These are phyloP conservation scores for Tympanoctomys barrerae DNA, from an alignment of 2,797 vertebrate species.

Conservation along the genomic window DNA sequence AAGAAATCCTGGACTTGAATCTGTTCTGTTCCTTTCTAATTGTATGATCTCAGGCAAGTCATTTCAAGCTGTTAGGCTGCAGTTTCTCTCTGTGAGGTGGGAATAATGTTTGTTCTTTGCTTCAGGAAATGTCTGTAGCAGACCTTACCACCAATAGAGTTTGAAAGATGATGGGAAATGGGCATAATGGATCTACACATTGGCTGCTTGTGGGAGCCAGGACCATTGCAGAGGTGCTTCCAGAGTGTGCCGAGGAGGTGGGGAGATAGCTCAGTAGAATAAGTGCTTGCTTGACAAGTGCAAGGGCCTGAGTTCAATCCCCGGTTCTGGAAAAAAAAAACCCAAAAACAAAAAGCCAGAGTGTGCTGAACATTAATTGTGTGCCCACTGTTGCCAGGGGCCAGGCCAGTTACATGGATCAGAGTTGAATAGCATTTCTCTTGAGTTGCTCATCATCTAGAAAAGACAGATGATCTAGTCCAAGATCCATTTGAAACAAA, in stretches of 20 bases:
- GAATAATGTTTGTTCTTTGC: neutral
- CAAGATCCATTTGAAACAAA: neutral
- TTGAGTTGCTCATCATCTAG: neutral
- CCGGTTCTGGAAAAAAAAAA: too few relatives aligned
- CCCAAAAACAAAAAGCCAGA: too few relatives aligned
- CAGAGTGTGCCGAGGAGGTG: neutral
- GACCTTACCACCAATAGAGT: neutral
- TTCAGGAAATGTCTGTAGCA: neutral
- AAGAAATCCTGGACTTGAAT: neutral
- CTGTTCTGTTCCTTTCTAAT: neutral
- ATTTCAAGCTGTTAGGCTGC: neutral
- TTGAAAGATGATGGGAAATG: neutral
- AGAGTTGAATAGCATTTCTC: neutral
- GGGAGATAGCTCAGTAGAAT: too few relatives aligned
- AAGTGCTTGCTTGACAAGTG: too few relatives aligned
- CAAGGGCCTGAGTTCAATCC: too few relatives aligned
- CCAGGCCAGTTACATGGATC: neutral
- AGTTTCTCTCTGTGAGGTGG: neutral
- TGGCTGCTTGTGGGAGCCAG: too few relatives aligned
- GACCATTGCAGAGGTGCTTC: neutral
- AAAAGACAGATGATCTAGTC: neutral
- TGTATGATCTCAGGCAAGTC: neutral
- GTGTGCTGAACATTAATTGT: neutral
- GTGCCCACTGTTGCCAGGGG: neutral
- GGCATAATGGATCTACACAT: neutral